These are phyloP conservation scores for Drosophila pseudotalamancana DNA, from an alignment of 2,888 invertebrate genomes.

Conservation along the genomic window DNA sequence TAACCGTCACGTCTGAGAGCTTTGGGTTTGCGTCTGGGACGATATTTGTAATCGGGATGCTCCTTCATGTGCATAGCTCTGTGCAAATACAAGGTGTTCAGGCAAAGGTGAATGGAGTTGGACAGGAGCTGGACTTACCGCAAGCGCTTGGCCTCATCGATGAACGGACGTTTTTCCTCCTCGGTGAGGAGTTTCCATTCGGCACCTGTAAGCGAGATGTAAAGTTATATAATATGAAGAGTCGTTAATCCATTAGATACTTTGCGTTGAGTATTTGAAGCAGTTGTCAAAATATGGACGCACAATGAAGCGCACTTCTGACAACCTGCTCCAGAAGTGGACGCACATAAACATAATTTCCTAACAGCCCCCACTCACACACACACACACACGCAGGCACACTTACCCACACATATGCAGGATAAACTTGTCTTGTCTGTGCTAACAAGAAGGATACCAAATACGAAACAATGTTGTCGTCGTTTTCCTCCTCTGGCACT, in stretches of 20 bases:
- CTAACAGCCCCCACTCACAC: conserved; percentile 34
- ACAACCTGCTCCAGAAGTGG: conserved; percentile 41
- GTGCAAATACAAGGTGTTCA: conserved; percentile 26
- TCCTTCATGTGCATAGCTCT: conserved; percentile 98
- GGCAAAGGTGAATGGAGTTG: no score
- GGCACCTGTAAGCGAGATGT: conserved; percentile 87
- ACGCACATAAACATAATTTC: conserved; percentile 49
- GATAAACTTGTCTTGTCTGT: conserved; percentile 60
- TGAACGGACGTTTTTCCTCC: conserved; percentile 97
- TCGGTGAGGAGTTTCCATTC: conserved; percentile 98
- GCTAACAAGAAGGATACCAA: conserved; percentile 66
- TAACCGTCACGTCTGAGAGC: conserved; percentile 95
- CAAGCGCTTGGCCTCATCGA: conserved; percentile 98
- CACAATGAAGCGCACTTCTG: conserved; percentile 56
- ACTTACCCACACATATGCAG: background rate
- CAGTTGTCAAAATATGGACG: conserved; percentile 52
- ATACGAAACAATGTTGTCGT: conserved; percentile 68
- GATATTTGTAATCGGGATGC: conserved; percentile 97
- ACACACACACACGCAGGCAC: conserved; percentile 18
- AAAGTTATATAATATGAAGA: conserved; percentile 21
- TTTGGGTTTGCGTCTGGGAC: conserved; percentile 95
- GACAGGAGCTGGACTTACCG: conserved; percentile 67
- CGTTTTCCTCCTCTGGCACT: conserved; percentile 41
- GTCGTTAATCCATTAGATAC: conserved; percentile 67
- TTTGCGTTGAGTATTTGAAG: conserved; percentile 46